Evolutionary conservation across 30 jellyfish, hydroid and myxozoan species (phyloP), one percentile per base, ranked within the genome.

Genomic region (Turritopsis dohrnii): DNA sequence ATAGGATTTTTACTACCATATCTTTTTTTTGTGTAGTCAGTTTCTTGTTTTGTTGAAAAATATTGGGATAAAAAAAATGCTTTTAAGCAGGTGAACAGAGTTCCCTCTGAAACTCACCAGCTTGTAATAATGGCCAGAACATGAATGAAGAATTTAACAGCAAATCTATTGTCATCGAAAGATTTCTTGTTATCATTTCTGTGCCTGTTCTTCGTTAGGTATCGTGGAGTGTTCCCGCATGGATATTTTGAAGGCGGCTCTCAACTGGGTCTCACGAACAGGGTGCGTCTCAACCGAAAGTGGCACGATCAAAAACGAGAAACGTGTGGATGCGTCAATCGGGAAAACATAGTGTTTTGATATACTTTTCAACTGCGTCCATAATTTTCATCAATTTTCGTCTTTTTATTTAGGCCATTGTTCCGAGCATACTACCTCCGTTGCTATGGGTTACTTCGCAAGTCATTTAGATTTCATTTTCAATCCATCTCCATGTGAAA

Each of bases 391-490:
- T 60, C 73, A 60, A 60, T 18, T 60, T 60, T 21, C 73, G 21
- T 60, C 22, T 23, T 60, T 60, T 60, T 0, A 18, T 60, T 60
- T 60, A 60, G 73, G 73, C 21, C 73, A 23, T 18, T 60, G 73
- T 23, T 60, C 73, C 21, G 22, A 60, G 21, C 73, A 60, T 60
- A 21, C 21, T 23, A 60, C 73, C 21, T 60, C 73, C 73, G 73
- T 60, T 60, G 73, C 73, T 18, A 60, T 60, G 73, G 73, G 73
- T 18, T 60, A 60, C 73, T 60, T 18, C 21, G 73, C 73, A 60
- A 18, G 22, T 18, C 73, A 60, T 60, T 60, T 60, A 23, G 21
- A 60, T 18, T 60, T 60, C 19, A 60, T 60, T 18, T 0, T 60
- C 22, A 23, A 60, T 60, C 73, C 73, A 18, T 23, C 73, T 18